Evolutionary conservation across 2,888 invertebrate species (phyloP).

Genomic region (Strigamia crassipes): DNA sequence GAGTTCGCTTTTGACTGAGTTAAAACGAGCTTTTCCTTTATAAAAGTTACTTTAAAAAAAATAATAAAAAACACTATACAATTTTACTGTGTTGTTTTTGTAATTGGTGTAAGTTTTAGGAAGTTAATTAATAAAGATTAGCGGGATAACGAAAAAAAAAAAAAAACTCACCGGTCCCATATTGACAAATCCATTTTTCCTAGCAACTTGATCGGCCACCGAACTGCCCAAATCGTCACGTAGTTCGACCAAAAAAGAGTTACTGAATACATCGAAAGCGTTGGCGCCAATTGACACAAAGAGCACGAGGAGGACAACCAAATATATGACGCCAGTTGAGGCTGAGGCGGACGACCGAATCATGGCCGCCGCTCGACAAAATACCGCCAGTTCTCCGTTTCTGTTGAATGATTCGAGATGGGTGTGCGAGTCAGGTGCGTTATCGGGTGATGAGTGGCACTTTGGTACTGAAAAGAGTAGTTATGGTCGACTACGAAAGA

Average conservation of each 20-base stretch:
- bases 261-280: conserved; percentile 79
- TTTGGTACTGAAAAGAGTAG: conserved; percentile 17
- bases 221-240: conserved; percentile 75
- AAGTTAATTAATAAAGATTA: neutral
- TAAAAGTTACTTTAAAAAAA: neutral
- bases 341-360: conserved; percentile 38
- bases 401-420: conserved; percentile 16
- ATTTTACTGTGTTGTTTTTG: too few species aligned
- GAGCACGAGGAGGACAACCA: conserved; percentile 22
- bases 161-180: conserved; percentile 81
- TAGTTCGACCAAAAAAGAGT: conserved; percentile 91
- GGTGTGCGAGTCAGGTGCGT: neutral
- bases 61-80: neutral
- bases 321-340: neutral
- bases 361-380: conserved; percentile 30
- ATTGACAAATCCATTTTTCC: conserved; percentile 89
- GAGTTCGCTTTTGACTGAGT: neutral
- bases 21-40: neutral
- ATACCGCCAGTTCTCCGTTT: conserved; percentile 17
- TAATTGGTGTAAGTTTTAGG: too few species aligned
- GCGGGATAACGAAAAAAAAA: conserved; percentile 53
- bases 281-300: conserved; percentile 18
- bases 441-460: neutral
- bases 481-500: conserved; percentile 14
- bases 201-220: conserved; percentile 80